Conservation (phyloP, 1,140 invertebrate genomes). For the Drosophila parvula region DNA sequence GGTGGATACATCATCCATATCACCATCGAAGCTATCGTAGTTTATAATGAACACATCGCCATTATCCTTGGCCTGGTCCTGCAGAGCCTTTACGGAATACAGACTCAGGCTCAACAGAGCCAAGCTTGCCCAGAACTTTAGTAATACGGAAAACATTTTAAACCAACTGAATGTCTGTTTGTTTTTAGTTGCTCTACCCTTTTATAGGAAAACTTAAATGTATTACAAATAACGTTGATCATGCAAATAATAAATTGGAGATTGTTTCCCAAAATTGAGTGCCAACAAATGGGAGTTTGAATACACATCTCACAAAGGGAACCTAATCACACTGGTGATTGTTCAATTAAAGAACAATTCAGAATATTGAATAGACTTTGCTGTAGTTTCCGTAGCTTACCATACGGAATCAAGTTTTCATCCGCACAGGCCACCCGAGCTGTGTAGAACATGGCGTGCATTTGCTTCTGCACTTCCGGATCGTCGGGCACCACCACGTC, state of each 20-base stretch:
- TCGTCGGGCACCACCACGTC: constrained; percentile 47
- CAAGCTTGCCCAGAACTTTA: constrained; percentile 9
- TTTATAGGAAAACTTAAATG: constrained; percentile 13
- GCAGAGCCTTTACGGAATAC: constrained; percentile 12
- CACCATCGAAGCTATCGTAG: constrained; percentile 71
- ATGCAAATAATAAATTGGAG: constrained; percentile 29
- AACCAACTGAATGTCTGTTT: constrained; percentile 7
- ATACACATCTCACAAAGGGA: constrained; percentile 35
- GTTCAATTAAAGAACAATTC: constrained; percentile 22
- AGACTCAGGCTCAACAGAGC: constrained; percentile 11
- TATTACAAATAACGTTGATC: constrained; percentile 23
- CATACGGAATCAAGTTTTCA: constrained; percentile 60
- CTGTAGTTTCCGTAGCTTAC: constrained; percentile 31
- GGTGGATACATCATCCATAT: constrained; percentile 68
- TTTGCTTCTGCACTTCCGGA: constrained; percentile 50
- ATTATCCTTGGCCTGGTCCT: constrained; percentile 64
- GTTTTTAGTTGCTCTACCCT: neutral
- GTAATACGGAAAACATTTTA: constrained; percentile 41
- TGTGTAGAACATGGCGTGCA: constrained; percentile 44
- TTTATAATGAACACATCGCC: constrained; percentile 71
- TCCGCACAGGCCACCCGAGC: constrained; percentile 48
- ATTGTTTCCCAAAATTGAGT: constrained; percentile 46
- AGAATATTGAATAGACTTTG: neutral
- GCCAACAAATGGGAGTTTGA: constrained; percentile 24
- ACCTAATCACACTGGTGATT: constrained; percentile 9